A percentile compares a stretch with the other conserved stretches of the same genome.
These are phyloP conservation scores for Alligator sinensis DNA, from an alignment of 2,113 vertebrate genomes.

Conservation along the genomic window DNA sequence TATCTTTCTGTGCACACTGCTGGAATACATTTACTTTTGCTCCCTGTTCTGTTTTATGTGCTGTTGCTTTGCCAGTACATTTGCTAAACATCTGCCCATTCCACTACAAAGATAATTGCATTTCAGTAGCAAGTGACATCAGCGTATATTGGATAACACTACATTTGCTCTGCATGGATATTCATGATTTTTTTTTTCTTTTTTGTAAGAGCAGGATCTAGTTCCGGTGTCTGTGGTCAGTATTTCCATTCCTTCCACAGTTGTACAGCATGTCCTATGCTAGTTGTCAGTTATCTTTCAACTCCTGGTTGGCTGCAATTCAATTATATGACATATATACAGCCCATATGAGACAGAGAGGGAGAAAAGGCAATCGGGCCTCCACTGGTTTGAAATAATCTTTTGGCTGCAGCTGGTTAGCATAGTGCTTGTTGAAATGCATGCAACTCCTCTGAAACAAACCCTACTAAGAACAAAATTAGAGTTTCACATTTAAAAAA, in stretches of 20 bases:
- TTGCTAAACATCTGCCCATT: not conserved
- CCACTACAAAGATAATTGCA: not conserved
- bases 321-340: slow-evolving; percentile 11
- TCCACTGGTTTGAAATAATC: slow-evolving; percentile 47
- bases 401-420: slow-evolving; percentile 42
- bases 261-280: not conserved
- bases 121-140: not conserved
- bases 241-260: not conserved
- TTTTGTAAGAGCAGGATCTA: not conserved
- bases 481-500: slow-evolving; percentile 62
- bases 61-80: not conserved
- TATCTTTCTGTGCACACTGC: not conserved
- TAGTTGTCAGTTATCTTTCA: slow-evolving; percentile 35
- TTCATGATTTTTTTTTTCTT: not conserved
- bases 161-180: not conserved
- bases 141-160: not conserved
- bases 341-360: not conserved
- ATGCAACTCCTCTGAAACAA: slow-evolving; percentile 34
- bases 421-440: slow-evolving; percentile 36
- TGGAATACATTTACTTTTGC: not conserved
- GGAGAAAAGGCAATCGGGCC: slow-evolving; percentile 4
- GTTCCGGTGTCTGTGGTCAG: not conserved
- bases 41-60: not conserved
- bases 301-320: not conserved
- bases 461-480: slow-evolving; percentile 60